Conservation (phyloP, 2,888 invertebrate genomes). For the Flexamia atlantica region DNA sequence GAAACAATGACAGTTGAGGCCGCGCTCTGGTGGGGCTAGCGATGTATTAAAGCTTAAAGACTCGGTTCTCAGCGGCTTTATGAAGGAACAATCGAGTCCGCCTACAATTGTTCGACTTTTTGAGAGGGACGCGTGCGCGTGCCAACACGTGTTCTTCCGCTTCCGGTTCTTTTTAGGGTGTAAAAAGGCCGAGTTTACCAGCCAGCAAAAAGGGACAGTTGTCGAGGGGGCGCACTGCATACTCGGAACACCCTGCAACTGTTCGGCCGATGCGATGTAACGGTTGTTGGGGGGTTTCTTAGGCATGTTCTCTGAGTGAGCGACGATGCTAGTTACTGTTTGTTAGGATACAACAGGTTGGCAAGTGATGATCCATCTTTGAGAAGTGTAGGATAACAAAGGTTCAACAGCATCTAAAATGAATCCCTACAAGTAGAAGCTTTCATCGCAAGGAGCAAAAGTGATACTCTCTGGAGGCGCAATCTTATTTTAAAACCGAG, state of each 20-base stretch:
- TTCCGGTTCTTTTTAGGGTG: slow-evolving; percentile 55
- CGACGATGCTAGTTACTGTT: too few relatives aligned
- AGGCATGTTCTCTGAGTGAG: background rate
- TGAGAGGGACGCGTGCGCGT: slow-evolving; percentile 55
- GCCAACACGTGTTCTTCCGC: slow-evolving; percentile 59
- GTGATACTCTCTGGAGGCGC: too few relatives aligned
- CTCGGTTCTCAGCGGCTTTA: slow-evolving; percentile 36
- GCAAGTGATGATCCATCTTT: too few relatives aligned
- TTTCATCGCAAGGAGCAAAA: too few relatives aligned
- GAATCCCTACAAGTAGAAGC: too few relatives aligned
- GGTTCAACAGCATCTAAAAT: too few relatives aligned
- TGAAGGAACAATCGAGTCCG: slow-evolving; percentile 56
- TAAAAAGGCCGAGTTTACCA: slow-evolving; percentile 52
- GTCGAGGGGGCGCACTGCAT: slow-evolving; percentile 11
- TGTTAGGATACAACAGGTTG: too few relatives aligned
- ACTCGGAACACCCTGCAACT: slow-evolving; percentile 8
- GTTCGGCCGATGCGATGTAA: background rate
- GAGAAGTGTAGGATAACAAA: too few relatives aligned
- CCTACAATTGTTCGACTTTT: slow-evolving; percentile 60
- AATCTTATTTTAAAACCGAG: too few relatives aligned
- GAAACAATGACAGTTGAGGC: slow-evolving; percentile 53
- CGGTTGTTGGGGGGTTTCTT: background rate
- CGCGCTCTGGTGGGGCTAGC: slow-evolving; percentile 6
- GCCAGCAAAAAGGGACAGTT: slow-evolving; percentile 50
- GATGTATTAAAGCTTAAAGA: slow-evolving; percentile 43